These are phyloP conservation scores for Sarcophilus harrisii DNA, from an alignment of 2,797 vertebrate species.

Conservation along the genomic window DNA sequence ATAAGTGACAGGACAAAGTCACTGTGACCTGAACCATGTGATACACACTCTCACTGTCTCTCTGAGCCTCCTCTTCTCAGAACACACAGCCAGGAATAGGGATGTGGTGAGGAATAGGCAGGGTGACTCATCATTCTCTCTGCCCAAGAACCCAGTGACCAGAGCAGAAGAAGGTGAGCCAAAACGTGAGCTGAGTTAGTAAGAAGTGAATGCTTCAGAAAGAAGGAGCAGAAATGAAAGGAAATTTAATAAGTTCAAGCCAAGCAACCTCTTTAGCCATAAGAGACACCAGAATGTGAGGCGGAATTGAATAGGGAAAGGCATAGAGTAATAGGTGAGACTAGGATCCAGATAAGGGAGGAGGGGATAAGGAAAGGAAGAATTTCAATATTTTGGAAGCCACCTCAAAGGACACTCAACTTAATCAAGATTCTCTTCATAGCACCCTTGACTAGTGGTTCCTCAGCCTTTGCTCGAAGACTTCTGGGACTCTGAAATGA, in stretches of 20 bases:
- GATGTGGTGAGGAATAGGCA: slow-evolving; percentile 45
- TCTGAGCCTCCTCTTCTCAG: slow-evolving; percentile 49
- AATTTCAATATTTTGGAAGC: neutral
- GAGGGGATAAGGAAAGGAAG: neutral
- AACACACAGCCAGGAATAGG: slow-evolving; percentile 65
- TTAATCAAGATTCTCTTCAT: neutral
- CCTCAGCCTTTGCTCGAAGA: neutral
- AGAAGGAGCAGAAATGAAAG: neutral
- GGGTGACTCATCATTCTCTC: slow-evolving; percentile 70
- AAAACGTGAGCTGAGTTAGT: neutral
- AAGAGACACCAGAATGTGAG: neutral
- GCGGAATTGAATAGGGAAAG: too few relatives aligned
- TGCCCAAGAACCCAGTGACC: slow-evolving; percentile 17
- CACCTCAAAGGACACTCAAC: neutral
- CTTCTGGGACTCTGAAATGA: neutral
- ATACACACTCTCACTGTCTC: slow-evolving; percentile 45
- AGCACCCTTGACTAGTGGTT: neutral
- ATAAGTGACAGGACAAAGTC: slow-evolving; percentile 75
- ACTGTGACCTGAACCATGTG: slow-evolving; percentile 67
- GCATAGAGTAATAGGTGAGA: neutral
- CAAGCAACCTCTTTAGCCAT: neutral
- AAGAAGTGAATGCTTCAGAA: neutral
- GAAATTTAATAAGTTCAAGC: neutral
- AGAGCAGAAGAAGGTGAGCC: neutral
- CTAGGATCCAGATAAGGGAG: neutral